Percentiles rank a stretch among this genome's conserved stretches.
These are phyloP conservation scores for Triops longicaudatus DNA, from an alignment of 1,140 invertebrate species.

Conservation along the genomic window DNA sequence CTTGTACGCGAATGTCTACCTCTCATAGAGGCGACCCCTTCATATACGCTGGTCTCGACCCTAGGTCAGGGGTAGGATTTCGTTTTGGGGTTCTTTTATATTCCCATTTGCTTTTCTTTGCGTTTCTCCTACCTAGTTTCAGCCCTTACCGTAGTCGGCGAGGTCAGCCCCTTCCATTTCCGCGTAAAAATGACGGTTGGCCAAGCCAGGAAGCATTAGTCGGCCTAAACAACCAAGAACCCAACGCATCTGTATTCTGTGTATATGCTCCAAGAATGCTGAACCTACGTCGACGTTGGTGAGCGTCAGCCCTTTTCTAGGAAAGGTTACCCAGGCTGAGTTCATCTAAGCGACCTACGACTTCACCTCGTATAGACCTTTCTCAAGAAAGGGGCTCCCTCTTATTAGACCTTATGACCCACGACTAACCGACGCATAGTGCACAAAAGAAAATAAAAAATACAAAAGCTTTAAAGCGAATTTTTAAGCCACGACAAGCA, in stretches of 20 bases:
- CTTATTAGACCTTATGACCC: background rate
- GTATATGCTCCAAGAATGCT: constrained; percentile 15
- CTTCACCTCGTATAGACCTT: constrained; percentile 7
- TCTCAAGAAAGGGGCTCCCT: background rate
- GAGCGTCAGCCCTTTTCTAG: background rate
- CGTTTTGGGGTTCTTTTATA: constrained; percentile 5
- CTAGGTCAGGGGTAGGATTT: background rate
- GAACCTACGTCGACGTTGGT: constrained; percentile 1
- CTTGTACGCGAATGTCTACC: background rate
- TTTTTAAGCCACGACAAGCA: background rate
- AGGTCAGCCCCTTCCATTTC: constrained; percentile 14
- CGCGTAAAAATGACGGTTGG: constrained; percentile 11
- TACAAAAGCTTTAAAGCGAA: background rate
- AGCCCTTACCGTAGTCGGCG: background rate
- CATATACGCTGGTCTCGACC: background rate
- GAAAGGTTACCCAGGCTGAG: background rate
- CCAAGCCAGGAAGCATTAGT: constrained; percentile 11
- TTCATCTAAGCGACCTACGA: constrained; percentile 6
- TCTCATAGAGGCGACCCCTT: background rate
- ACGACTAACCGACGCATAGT: background rate
- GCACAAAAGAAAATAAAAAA: background rate
- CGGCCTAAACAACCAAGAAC: constrained; percentile 7
- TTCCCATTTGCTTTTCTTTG: background rate
- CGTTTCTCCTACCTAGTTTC: constrained; percentile 6
- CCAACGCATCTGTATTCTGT: constrained; percentile 12